These are phyloP conservation scores for Oncorhynchus kisutch DNA, from an alignment of 2,113 vertebrate genomes.

Conservation along the genomic window DNA sequence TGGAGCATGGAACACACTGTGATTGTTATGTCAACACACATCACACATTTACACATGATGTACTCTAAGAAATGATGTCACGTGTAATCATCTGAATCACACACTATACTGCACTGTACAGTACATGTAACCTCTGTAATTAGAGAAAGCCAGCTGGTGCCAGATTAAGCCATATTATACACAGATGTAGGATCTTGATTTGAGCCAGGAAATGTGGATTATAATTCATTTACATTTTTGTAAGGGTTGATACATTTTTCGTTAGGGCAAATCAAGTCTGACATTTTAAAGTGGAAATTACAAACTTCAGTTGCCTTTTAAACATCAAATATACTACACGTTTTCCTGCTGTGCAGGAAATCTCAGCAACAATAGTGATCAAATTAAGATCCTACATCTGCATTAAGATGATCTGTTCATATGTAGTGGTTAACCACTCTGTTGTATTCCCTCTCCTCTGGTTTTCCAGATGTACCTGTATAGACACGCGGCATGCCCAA, in stretches of 20 bases:
- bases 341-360: too few species aligned
- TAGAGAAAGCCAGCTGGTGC: neutral
- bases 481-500: conserved; percentile 89
- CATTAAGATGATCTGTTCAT: neutral
- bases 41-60: neutral
- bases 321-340: too few species aligned
- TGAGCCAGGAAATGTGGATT: too few species aligned
- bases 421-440: neutral
- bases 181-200: too few species aligned
- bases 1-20: neutral
- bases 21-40: neutral
- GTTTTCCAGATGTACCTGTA: conserved; percentile 85
- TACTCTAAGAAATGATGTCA: neutral
- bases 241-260: too few species aligned
- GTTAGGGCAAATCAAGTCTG: too few species aligned
- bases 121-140: neutral
- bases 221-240: too few species aligned
- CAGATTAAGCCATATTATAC: neutral
- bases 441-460: neutral
- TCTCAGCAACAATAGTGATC: too few species aligned
- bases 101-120: neutral
- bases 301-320: too few species aligned
- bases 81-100: neutral
- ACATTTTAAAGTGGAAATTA: too few species aligned
- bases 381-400: too few species aligned